These are phyloP conservation scores for Stegophylla sp. DNA, from an alignment of 2,888 invertebrate genomes.

Conservation along the genomic window DNA sequence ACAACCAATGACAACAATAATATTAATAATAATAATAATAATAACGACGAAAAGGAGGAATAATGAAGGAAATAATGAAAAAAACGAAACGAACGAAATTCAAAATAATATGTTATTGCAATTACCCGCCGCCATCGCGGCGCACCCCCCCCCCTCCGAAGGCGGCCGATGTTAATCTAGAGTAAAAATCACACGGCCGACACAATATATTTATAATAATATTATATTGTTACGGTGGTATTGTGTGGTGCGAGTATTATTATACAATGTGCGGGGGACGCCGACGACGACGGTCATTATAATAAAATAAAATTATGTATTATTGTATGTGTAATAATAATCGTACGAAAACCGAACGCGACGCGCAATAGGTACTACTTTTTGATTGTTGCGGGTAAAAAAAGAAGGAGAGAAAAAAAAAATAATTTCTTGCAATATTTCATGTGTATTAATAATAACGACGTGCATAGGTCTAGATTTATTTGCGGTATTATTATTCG, in stretches of 20 bases:
- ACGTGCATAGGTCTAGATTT: neutral
- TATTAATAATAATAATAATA: slow-evolving; percentile 6
- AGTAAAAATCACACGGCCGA: slow-evolving; percentile 8
- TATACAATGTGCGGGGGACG: neutral
- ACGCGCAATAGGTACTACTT: neutral
- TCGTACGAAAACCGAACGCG: slow-evolving; percentile 11
- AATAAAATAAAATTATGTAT: too few relatives aligned
- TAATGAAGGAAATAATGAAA: neutral
- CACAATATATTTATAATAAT: too few relatives aligned
- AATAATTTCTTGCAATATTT: too few relatives aligned
- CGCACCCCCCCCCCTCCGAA: neutral
- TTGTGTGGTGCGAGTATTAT: too few relatives aligned
- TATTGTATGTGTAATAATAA: too few relatives aligned
- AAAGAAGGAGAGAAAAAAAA: neutral
- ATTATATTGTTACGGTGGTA: too few relatives aligned
- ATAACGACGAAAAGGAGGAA: neutral
- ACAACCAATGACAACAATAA: too few relatives aligned
- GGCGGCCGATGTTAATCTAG: slow-evolving; percentile 7
- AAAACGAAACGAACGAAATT: neutral
- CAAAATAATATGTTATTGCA: slow-evolving; percentile 8
- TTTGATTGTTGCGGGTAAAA: slow-evolving; percentile 13
- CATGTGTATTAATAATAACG: too few relatives aligned
- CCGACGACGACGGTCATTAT: slow-evolving; percentile 5
- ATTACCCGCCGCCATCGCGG: neutral
- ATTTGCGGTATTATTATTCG: too few relatives aligned